Conservation (phyloP, 2,113 vertebrate genomes). For the Probosciger aterrimus region DNA sequence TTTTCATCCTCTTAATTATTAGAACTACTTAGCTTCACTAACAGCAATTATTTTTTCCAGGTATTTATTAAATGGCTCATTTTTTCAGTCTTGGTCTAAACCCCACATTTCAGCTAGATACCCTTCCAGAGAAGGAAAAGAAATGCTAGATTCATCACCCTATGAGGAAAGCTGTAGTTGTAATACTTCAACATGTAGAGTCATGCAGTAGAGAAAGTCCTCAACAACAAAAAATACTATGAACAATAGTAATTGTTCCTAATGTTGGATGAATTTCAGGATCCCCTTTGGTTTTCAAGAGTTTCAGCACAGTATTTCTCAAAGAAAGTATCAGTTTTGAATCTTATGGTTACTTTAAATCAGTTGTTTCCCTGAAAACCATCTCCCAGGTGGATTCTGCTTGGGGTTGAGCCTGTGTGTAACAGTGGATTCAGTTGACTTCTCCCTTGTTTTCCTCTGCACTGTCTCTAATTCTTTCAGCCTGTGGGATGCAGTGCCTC, state of each 20-base stretch:
- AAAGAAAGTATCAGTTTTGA: background rate
- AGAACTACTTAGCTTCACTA: background rate
- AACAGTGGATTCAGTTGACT: background rate
- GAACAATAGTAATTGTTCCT: background rate
- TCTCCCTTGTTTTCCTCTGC: background rate
- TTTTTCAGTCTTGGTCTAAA: background rate
- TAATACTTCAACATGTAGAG: background rate
- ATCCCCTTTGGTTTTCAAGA: background rate
- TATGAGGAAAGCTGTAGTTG: background rate
- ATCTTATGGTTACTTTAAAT: background rate
- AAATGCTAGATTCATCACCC: background rate
- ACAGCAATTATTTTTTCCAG: background rate
- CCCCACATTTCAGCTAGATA: background rate
- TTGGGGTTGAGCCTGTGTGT: background rate
- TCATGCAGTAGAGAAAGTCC: background rate
- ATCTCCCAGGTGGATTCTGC: background rate
- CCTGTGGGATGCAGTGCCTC: background rate
- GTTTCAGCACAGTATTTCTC: background rate
- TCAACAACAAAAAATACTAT: background rate
- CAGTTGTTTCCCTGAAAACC: background rate
- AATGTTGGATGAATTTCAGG: background rate
- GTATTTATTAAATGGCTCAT: background rate
- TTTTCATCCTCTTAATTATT: background rate
- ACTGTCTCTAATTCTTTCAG: background rate
- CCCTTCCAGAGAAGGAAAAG: background rate